Base-by-base conservation (phyloP, 1,140 invertebrate species). In the Drosophila orosa region DNA sequence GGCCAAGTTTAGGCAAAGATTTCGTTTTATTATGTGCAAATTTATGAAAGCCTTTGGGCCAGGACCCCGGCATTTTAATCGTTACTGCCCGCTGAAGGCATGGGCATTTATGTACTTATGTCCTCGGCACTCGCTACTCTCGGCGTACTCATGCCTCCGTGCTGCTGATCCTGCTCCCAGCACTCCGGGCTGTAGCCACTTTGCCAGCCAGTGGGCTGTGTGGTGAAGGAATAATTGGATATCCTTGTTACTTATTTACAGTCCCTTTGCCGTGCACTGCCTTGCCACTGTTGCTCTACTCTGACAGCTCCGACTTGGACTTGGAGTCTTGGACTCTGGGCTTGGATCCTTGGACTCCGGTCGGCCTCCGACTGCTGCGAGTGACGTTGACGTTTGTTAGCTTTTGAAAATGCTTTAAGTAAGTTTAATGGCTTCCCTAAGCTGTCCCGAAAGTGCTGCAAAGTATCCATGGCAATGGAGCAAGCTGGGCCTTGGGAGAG, bases 21-120 rank as follows among this genome's bases (percentile, higher is more conserved):
- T 86, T 86, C 67, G 57, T 89, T 86, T 86, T 86, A 86, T 86
- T 86, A 86, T 87, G 83, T 86, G 83, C 50, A 89, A 86, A 86
- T 86, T 76, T 86, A 83, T 86, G 78, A 87, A 87, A 80, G 82
- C 72, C 83, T 87, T 73, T 77, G 55, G 79, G 83, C 66, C 45
- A 65, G 68, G 42, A 27, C 48, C 71, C 66, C 25, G 57, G 66
- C 55, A 76, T 79, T 87, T 87, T 83, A 86, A 86, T 82, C 79
- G 82, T 72, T 79, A 59, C 62, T 39, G 40, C 58, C 29, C 27
- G 35, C 31, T 66, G 65, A 24, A 67, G 24, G 27, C 27, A 37
- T 19, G 12, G 58, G 17, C 66, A 69, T 71, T 69, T 69, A 68
- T 69, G 63, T 57, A 74, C 66, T 85, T 56, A 48, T 61, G 44